phyloP scores from a whole-genome alignment of 64 coral and sea anemone genomes.

The Montipora capricornis region DNA sequence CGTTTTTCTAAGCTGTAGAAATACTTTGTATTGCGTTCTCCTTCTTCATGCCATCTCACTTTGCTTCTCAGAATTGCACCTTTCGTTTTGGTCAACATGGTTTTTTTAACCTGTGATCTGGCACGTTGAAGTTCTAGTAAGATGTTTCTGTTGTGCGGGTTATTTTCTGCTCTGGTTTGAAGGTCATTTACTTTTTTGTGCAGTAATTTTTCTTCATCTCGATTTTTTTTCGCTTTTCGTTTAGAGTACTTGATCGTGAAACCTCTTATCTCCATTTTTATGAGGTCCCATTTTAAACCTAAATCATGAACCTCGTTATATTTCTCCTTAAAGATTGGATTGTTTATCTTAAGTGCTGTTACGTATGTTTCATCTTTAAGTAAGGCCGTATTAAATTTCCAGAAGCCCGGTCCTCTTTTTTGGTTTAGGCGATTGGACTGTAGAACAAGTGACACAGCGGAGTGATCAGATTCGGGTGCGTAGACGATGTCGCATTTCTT shows the following conservation, averaged over 20 bases:
- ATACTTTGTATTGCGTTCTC: too few species aligned
- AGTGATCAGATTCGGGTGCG: background rate
- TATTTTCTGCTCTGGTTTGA: background rate
- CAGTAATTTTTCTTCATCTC: too few species aligned
- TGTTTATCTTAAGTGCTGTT: background rate
- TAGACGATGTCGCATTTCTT: background rate
- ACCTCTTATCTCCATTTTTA: background rate
- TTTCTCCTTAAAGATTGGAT: background rate
- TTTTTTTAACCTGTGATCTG: too few species aligned
- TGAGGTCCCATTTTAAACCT: slow-evolving; percentile 22
- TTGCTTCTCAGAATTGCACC: too few species aligned
- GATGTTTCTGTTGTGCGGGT: background rate
- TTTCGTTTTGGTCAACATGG: too few species aligned
- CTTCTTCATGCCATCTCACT: too few species aligned
- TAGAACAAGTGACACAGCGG: background rate
- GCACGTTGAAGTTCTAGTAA: background rate
- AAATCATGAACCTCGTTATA: background rate
- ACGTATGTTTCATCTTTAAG: slow-evolving; percentile 12
- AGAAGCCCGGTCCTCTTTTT: slow-evolving; percentile 23
- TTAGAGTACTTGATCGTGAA: too few species aligned
- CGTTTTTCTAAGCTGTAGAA: too few species aligned
- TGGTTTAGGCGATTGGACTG: background rate
- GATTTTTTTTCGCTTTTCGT: too few species aligned
- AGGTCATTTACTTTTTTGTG: too few species aligned
- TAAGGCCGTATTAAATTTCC: slow-evolving; percentile 38